Evolutionary conservation across 1,140 invertebrate genomes (phyloP).

Genomic region (Lethrus apterus): DNA sequence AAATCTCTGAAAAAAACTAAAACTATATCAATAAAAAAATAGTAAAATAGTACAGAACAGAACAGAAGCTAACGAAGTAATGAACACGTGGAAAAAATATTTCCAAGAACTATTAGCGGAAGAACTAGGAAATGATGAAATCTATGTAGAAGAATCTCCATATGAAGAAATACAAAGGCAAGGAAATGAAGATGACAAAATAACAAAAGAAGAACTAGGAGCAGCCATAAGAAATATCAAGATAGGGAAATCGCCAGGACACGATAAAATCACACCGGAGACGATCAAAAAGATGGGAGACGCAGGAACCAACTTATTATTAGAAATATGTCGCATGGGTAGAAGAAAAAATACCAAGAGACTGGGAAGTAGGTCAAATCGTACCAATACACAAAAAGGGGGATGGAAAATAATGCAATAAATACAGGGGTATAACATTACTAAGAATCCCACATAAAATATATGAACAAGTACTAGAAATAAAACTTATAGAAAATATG

Average conservation of each 20-base stretch:
- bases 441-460: not conserved
- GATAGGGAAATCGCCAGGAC: not conserved
- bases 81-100: constrained; percentile 1
- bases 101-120: constrained; percentile 1
- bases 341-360: not conserved
- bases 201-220: not conserved
- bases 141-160: not conserved
- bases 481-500: no score
- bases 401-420: no score
- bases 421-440: not conserved
- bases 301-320: not conserved
- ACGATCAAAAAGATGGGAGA: constrained; percentile 5
- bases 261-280: constrained; percentile 4
- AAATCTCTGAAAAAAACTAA: no score
- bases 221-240: not conserved
- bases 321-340: not conserved
- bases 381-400: constrained; percentile 3
- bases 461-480: no score
- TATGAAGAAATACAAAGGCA: not conserved
- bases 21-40: no score
- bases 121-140: not conserved
- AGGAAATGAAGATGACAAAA: not conserved
- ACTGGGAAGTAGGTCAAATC: constrained; percentile 2
- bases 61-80: no score
- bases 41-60: no score